Percentiles rank a stretch among this genome's conserved stretches.
Evolutionary conservation across 92 coral and sea anemone species (phyloP).

Genomic region (Pocillopora meandrina): DNA sequence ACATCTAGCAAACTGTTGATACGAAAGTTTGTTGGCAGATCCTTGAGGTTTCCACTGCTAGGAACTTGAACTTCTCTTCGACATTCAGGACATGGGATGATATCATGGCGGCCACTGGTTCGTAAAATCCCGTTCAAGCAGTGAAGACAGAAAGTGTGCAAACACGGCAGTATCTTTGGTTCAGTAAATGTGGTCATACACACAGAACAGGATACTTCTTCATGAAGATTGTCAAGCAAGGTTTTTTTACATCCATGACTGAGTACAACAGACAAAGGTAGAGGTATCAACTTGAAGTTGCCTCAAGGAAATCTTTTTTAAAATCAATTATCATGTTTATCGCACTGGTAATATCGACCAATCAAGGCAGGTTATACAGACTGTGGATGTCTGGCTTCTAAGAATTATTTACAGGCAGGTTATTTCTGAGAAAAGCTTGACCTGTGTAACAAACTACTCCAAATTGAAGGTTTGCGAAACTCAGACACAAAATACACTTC

Average conservation of each 20-base stretch:
- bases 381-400: background rate
- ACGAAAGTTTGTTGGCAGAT: background rate
- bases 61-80: background rate
- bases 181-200: conserved; percentile 1
- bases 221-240: background rate
- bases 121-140: background rate
- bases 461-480: too few species aligned
- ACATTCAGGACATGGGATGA: background rate
- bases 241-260: too few species aligned
- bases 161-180: conserved; percentile 44
- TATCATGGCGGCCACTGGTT: background rate
- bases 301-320: too few species aligned
- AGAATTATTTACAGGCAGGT: background rate
- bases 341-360: background rate
- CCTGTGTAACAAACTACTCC: too few species aligned
- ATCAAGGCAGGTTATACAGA: background rate
- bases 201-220: conserved; percentile 27
- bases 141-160: conserved; percentile 17
- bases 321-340: background rate
- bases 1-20: background rate
- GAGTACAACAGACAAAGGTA: background rate
- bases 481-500: too few species aligned
- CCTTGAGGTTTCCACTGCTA: background rate
- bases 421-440: background rate
- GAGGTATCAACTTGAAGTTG: too few species aligned